phyloP scores from a whole-genome alignment of 2,113 vertebrate genomes.

The Oryzias curvinotus region DNA sequence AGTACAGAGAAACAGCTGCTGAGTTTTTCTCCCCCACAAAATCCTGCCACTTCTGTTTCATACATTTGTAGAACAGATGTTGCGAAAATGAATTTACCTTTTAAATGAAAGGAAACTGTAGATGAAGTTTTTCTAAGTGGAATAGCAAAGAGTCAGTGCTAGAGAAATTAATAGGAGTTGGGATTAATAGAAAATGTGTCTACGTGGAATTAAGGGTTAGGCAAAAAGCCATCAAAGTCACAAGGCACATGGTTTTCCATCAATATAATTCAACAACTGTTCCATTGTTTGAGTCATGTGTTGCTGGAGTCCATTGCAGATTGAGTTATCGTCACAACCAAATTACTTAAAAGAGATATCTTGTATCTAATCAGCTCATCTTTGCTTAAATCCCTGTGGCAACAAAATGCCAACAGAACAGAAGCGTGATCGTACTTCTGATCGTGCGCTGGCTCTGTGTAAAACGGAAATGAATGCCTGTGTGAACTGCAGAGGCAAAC shows the following conservation, averaged over 20 bases:
- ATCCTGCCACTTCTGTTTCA: not conserved
- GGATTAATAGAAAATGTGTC: conserved; percentile 14
- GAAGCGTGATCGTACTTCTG: not conserved
- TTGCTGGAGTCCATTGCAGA: not conserved
- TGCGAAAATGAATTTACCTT: not conserved
- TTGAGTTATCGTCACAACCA: not conserved
- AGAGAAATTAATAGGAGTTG: not conserved
- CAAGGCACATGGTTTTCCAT: conserved; percentile 37
- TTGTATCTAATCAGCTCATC: conserved; percentile 3
- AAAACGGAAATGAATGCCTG: conserved; percentile 20
- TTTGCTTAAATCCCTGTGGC: not conserved
- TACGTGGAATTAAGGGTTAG: not conserved
- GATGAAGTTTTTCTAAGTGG: no score
- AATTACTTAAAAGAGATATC: conserved; percentile 2
- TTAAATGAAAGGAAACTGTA: no score
- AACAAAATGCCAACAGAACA: no score
- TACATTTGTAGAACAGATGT: not conserved
- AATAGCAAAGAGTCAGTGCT: no score
- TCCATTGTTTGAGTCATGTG: not conserved
- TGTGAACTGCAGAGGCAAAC: conserved; percentile 37
- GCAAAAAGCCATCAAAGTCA: conserved; percentile 8
- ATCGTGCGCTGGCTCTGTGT: conserved; percentile 28
- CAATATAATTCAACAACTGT: conserved; percentile 14
- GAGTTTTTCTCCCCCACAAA: not conserved
- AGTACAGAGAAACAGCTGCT: no score